These are phyloP conservation scores for Agrilus planipennis DNA, from an alignment of 1,140 invertebrate species.

Conservation along the genomic window DNA sequence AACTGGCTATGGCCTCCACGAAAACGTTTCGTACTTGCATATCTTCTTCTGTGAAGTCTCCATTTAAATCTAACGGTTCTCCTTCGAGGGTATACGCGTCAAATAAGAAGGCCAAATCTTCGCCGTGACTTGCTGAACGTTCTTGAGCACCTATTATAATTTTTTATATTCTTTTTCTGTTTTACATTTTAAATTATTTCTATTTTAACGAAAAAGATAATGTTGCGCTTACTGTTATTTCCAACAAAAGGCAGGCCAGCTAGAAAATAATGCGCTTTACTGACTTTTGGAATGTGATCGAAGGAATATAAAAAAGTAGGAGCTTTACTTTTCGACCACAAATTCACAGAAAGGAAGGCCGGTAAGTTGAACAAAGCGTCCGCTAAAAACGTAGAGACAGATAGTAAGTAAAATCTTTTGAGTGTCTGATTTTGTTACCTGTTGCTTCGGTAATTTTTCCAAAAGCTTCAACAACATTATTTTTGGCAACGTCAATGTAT, in stretches of 20 bases:
- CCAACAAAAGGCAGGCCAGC: constrained; percentile 42
- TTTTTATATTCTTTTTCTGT: constrained; percentile 18
- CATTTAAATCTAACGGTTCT: constrained; percentile 32
- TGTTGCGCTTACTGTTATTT: constrained; percentile 12
- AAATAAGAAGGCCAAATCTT: constrained; percentile 57
- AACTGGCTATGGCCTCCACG: constrained; percentile 51
- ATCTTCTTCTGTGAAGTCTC: constrained; percentile 39
- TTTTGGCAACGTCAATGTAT: constrained; percentile 21
- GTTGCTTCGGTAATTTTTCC: constrained; percentile 38
- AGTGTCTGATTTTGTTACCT: constrained; percentile 21
- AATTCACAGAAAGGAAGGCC: constrained; percentile 51
- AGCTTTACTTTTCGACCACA: constrained; percentile 44
- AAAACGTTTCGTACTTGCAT: constrained; percentile 47
- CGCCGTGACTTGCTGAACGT: constrained; percentile 46
- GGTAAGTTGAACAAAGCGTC: constrained; percentile 64
- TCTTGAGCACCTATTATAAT: constrained; percentile 12
- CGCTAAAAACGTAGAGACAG: constrained; percentile 24
- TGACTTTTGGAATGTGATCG: constrained; percentile 50
- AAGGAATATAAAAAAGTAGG: constrained; percentile 60
- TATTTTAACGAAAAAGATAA: no score
- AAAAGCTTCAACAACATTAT: constrained; percentile 34
- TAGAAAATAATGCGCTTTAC: constrained; percentile 47
- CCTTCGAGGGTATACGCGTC: constrained; percentile 47
- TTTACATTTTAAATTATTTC: no score
- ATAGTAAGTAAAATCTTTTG: constrained; percentile 1